Base-by-base conservation (phyloP, 2,113 vertebrate genomes). In the Naja naja region DNA sequence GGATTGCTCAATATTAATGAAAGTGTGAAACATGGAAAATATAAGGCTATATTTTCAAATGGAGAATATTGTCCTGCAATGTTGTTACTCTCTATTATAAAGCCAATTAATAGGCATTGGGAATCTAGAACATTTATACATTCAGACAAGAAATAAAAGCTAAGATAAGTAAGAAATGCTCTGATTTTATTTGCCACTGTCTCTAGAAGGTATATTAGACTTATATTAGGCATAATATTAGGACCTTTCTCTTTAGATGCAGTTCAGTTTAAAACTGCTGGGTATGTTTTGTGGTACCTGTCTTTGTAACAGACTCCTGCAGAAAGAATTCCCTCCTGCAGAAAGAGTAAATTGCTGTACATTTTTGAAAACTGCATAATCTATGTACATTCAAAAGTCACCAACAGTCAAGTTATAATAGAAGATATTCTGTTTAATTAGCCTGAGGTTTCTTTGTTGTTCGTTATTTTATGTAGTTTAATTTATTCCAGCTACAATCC, bases 31-130 rank as follows among this genome's bases (percentile, higher is more conserved):
- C 55, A 85, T 5, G 91, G 85, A 53, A 90, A 95, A 93, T 49
- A 56, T 27, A 3, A 49, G 16, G 93, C 88, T 93, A 90, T 85
- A 81, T 94, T 27, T 87, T 96, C 95, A 94, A 64, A 87, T 96
- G 93, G 91, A n/a, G 0, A 58, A 64, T 94, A 27, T 89, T 95
- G 93, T 91, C 90, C 58, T 55, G 23, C 52, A 47, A 94, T 74
- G 95, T 93, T 93, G 87, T 93, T 58, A 93, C 92, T 16, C 25
- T 89, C 87, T 58, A 23, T 93, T 92, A 89, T 55, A 94, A 49
- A 88, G 88, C 86, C 0, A 60, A 88, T 95, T 96, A 94, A 89
- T 87, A 94, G 85, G 86, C 92, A 69, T 27, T 95, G 93, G 94
- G 56, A 47, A 90, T 96, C 93, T 89, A 89, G 16, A 56, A 92